Evolutionary conservation across 2,113 vertebrate species (phyloP), one percentile per base, ranked within the genome.

Genomic region (Gymnocephalus cernua): DNA sequence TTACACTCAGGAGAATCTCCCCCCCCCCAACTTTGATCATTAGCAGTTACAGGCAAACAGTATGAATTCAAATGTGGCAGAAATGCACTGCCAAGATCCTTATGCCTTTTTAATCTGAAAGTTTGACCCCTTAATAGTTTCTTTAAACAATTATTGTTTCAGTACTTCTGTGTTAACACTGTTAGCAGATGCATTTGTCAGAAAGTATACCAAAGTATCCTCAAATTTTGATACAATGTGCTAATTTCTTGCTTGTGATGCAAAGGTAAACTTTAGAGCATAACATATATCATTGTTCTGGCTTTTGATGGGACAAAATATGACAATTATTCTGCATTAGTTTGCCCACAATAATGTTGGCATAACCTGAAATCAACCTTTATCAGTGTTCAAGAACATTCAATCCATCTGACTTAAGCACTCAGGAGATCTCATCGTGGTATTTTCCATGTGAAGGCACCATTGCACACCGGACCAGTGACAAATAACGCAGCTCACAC

Each of bases 1-100:
- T 91, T 88, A 83, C 86, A 95, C 94, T 95, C 95, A 89, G 86
- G 94, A 95, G 94, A 95, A 86, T 91, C 86, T n/a, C 81, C 92
- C 80, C 79, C 70, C 66, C 85, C 82, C 88, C 82, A 86, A 95
- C 93, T 95, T 95, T 95, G 93, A 95, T 96, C 94, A 95, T 95
- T 94, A 95, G 92, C 92, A 93, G 92, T 94, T 93, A 90, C 87
- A 91, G 92, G 86, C 93, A 86, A 94, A 93, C 91, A 88, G 69
- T 84, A 38, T 88, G 90, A 92, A 94, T 93, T 93, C 89, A 93
- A 93, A 95, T 94, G 81, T 88, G 78, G 88, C 75, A 69, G 80
- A 92, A 93, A 92, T 87, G 75, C 74, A 65, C 88, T 61, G 78
- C 77, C 82, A 75, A 82, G 72, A 89, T 87, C 87, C 80, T 80